Conservation (phyloP, 2,113 vertebrate genomes). For the Cariama cristata region DNA sequence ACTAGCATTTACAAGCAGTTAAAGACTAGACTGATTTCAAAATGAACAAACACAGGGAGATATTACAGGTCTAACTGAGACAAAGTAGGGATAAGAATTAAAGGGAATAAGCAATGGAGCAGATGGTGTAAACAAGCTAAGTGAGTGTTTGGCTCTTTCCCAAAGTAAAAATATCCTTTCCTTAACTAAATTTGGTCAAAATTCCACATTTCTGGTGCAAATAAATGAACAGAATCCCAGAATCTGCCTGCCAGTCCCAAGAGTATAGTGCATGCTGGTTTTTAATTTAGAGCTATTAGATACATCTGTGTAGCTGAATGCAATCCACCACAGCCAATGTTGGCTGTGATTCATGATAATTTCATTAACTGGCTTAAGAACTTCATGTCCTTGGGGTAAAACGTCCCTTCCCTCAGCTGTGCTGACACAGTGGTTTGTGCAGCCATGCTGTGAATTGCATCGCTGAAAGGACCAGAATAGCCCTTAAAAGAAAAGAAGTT, state of each 20-base stretch:
- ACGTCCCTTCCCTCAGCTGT: not conserved
- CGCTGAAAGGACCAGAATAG: not conserved
- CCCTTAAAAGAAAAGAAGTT: not conserved
- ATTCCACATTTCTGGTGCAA: not conserved
- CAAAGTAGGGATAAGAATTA: not conserved
- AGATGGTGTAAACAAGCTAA: not conserved
- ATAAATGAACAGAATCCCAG: not conserved
- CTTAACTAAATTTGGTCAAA: not conserved
- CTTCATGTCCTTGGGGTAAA: not conserved
- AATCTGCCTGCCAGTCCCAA: not conserved
- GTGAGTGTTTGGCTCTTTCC: not conserved
- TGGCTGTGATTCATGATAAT: not conserved
- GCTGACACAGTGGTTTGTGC: not conserved
- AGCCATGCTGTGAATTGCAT: not conserved
- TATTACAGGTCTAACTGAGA: not conserved
- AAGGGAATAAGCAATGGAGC: not conserved
- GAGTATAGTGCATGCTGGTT: not conserved
- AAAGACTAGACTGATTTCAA: not conserved
- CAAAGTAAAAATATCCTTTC: not conserved
- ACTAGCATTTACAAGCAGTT: not conserved
- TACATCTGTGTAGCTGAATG: not conserved
- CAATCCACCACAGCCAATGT: not conserved
- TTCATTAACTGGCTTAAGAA: not conserved
- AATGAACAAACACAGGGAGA: not conserved
- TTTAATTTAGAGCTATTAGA: not conserved